phyloP scores from a whole-genome alignment of 1,140 invertebrate species.

The Temnothorax longispinosus region DNA sequence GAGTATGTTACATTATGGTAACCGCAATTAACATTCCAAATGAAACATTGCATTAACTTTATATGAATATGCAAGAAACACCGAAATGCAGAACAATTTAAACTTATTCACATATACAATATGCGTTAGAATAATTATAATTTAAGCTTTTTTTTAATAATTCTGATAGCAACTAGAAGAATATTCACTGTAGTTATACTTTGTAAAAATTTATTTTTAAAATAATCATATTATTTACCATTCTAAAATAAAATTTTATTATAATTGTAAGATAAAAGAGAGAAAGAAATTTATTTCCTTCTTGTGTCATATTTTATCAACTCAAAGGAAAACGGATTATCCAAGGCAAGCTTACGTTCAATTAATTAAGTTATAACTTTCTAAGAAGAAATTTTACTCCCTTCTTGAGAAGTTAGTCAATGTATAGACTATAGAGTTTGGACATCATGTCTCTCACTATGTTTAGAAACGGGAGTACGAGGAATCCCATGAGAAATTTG shows the following conservation, averaged over 20 bases:
- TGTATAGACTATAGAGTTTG: slow-evolving; percentile 10
- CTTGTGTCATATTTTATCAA: slow-evolving; percentile 21
- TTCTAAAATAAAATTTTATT: not conserved
- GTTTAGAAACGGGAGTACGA: slow-evolving; percentile 23
- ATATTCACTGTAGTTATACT: not conserved
- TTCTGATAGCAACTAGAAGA: not conserved
- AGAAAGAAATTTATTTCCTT: not conserved
- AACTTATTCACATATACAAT: not conserved
- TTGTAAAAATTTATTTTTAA: not conserved
- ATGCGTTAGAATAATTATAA: slow-evolving; percentile 2
- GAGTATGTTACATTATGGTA: not conserved
- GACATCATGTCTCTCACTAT: slow-evolving; percentile 18
- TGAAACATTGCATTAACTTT: not conserved
- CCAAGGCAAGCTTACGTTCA: not conserved
- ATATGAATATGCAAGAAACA: slow-evolving; percentile 32
- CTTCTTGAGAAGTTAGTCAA: slow-evolving; percentile 11
- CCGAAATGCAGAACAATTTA: not conserved
- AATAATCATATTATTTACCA: not conserved
- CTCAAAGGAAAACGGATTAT: slow-evolving; percentile 25
- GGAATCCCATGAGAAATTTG: slow-evolving; percentile 63
- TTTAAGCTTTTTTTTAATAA: not conserved
- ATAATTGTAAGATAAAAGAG: not conserved
- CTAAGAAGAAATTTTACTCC: slow-evolving; percentile 17
- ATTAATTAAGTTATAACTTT: slow-evolving; percentile 50
- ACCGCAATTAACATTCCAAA: slow-evolving; percentile 41